A percentile compares a stretch with the other conserved stretches of the same genome.
phyloP scores from a whole-genome alignment of 2,888 invertebrate species.

The Pandemis corylana region DNA sequence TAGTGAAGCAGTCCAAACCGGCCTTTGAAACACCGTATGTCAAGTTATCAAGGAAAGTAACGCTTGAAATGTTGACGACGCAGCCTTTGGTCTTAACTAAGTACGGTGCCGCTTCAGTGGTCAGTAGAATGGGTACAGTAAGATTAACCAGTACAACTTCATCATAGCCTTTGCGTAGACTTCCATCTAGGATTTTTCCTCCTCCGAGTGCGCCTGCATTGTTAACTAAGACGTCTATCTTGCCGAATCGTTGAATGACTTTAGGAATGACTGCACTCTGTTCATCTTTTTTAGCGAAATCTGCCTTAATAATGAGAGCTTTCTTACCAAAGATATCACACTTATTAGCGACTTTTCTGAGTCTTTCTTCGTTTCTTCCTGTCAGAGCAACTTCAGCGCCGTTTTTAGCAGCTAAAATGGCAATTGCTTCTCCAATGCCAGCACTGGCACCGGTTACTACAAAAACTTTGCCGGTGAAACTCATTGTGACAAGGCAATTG shows the following conservation, averaged over 20 bases:
- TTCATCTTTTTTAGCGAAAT: neutral
- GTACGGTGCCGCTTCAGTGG: constrained; percentile 47
- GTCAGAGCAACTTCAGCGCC: neutral
- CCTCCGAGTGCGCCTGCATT: constrained; percentile 12
- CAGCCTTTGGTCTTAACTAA: constrained; percentile 51
- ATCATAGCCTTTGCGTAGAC: neutral
- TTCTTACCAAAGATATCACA: neutral
- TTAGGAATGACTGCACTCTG: neutral
- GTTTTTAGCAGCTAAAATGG: neutral
- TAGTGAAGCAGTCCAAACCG: constrained; percentile 92
- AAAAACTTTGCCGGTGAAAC: neutral
- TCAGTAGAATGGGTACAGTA: constrained; percentile 45
- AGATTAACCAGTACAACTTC: neutral
- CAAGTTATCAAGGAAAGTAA: constrained; percentile 14
- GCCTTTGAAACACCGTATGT: constrained; percentile 31
- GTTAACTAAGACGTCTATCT: constrained; percentile 38
- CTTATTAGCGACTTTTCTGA: neutral
- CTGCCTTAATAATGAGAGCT: neutral
- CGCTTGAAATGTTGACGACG: constrained; percentile 51
- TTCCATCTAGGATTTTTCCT: constrained; percentile 2
- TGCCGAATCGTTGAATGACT: neutral
- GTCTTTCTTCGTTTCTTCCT: constrained; percentile 3
- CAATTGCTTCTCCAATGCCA: neutral
- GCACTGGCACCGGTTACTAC: constrained; percentile 33
- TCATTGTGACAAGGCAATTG: neutral